A percentile compares a stretch with the other conserved stretches of the same genome.
Evolutionary conservation across 2,888 invertebrate genomes (phyloP).

Genomic region (Argyresthia albistria): DNA sequence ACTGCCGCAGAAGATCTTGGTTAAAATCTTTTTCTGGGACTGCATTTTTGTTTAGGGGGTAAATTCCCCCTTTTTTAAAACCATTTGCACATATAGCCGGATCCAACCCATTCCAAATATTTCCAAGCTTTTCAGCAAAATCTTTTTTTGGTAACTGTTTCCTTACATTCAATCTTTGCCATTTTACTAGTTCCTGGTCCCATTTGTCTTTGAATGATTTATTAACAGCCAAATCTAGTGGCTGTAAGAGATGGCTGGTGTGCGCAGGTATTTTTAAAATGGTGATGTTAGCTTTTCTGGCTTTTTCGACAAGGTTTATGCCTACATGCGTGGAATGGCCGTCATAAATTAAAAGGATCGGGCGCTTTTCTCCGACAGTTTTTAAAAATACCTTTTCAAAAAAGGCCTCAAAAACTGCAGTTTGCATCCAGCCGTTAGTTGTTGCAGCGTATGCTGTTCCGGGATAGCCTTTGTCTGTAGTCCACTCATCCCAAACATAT

Average conservation of each 20-base stretch:
- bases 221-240: background rate
- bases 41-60: background rate
- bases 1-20: background rate
- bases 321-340: slow-evolving; percentile 6
- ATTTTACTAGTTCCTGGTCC: background rate
- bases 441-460: slow-evolving; percentile 18
- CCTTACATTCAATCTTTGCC: slow-evolving; percentile 1
- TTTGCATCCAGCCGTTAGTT: slow-evolving; percentile 2
- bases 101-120: background rate
- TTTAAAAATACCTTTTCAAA: slow-evolving; percentile 17
- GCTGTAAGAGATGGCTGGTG: background rate
- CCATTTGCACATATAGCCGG: background rate
- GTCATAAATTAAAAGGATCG: slow-evolving; percentile 12
- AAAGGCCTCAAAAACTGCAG: slow-evolving; percentile 11
- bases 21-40: background rate
- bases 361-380: slow-evolving; percentile 9
- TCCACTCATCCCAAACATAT: slow-evolving; percentile 23
- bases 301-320: slow-evolving; percentile 4
- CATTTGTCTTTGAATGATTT: slow-evolving; percentile 1
- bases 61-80: background rate
- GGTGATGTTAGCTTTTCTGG: slow-evolving; percentile 1
- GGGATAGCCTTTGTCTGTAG: slow-evolving; percentile 13
- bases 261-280: slow-evolving; percentile 3
- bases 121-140: background rate
- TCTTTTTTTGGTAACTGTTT: background rate